Conservation (phyloP, 2,797 vertebrate species). For the Chromobotia macracanthus region DNA sequence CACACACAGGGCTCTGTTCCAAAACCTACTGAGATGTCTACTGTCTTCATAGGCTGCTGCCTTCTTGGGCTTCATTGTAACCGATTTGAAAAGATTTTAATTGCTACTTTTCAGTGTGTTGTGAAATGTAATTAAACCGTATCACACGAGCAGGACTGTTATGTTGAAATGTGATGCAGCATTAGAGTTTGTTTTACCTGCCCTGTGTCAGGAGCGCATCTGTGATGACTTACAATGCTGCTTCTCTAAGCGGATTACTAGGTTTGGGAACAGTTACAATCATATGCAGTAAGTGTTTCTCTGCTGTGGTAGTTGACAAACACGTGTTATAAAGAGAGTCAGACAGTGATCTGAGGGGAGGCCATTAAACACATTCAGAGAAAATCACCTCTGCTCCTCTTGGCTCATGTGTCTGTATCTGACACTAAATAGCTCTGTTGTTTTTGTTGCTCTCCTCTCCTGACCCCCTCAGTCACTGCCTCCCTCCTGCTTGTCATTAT, state of each 20-base stretch:
- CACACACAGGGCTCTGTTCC: not conserved
- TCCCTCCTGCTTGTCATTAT: conserved; percentile 62
- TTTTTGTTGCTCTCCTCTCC: no score
- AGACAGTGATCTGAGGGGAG: conserved; percentile 17
- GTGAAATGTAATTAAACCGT: no score
- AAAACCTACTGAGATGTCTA: conserved; percentile 3
- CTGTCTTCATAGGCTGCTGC: not conserved
- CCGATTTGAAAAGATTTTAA: no score
- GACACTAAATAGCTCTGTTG: no score
- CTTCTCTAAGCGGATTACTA: not conserved
- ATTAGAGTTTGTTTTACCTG: no score
- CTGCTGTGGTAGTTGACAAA: conserved; percentile 20
- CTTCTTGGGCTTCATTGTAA: no score
- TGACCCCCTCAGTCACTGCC: conserved; percentile 54
- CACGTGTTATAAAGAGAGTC: conserved; percentile 4
- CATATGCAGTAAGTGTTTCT: not conserved
- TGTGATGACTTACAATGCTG: no score
- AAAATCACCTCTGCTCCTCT: conserved; percentile 28
- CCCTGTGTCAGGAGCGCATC: no score
- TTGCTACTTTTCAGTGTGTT: no score
- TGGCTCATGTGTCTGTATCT: conserved; percentile 37
- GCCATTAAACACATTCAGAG: conserved; percentile 47
- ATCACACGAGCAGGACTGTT: no score
- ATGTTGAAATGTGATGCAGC: no score
- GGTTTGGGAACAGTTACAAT: not conserved